Conservation (phyloP, 2,888 invertebrate species). For the Hydropsyche betteni region DNA sequence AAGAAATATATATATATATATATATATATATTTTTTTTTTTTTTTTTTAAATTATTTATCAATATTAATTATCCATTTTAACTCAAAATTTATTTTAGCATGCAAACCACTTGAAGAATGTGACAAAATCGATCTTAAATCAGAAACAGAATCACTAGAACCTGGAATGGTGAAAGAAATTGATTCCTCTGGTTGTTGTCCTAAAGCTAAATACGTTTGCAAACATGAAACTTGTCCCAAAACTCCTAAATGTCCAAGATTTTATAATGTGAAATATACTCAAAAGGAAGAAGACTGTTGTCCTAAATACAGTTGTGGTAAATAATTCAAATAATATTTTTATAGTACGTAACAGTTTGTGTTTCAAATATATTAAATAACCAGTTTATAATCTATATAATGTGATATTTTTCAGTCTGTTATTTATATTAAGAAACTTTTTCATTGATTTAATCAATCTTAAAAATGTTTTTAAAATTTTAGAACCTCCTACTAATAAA, state of each 20-base stretch:
- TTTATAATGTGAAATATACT: slow-evolving; percentile 62
- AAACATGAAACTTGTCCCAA: slow-evolving; percentile 70
- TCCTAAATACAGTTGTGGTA: slow-evolving; percentile 72
- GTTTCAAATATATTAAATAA: no score
- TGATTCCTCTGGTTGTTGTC: slow-evolving; percentile 78
- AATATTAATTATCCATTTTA: background rate
- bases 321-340: no score
- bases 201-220: slow-evolving; percentile 69
- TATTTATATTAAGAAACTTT: no score
- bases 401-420: no score
- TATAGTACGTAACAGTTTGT: background rate
- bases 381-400: no score
- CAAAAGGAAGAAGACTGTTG: slow-evolving; percentile 69
- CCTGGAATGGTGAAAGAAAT: slow-evolving; percentile 70
- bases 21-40: slow-evolving; percentile 6
- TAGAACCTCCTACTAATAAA: slow-evolving; percentile 71
- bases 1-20: slow-evolving; percentile 55
- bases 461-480: slow-evolving; percentile 46
- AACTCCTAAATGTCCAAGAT: slow-evolving; percentile 69
- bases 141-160: slow-evolving; percentile 63
- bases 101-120: slow-evolving; percentile 79
- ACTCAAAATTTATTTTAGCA: slow-evolving; percentile 62
- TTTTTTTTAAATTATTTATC: background rate
- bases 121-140: slow-evolving; percentile 60
- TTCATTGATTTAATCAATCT: no score